phyloP scores from a whole-genome alignment of 2,888 invertebrate genomes.

The Rhamphomyia laevipes region DNA sequence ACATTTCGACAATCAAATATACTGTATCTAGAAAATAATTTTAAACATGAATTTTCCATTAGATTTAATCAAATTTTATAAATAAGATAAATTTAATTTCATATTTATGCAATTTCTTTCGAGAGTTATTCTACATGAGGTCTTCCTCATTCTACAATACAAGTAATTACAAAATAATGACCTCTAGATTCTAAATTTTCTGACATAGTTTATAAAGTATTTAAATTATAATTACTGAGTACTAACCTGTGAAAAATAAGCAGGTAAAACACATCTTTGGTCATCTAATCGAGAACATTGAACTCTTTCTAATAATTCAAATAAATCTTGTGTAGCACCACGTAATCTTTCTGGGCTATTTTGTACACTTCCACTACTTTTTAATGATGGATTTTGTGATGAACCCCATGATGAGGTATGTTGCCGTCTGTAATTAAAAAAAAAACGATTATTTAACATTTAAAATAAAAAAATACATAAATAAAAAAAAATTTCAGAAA shows the following conservation, averaged over 20 bases:
- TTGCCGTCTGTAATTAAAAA: constrained; percentile 48
- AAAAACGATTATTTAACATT: constrained; percentile 3
- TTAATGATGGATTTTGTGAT: constrained; percentile 17
- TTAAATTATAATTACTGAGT: neutral
- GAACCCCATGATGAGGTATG: constrained; percentile 41
- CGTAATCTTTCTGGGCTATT: constrained; percentile 40
- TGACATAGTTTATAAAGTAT: too few species aligned
- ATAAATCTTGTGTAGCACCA: constrained; percentile 59
- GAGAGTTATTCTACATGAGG: too few species aligned
- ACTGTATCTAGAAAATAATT: too few species aligned
- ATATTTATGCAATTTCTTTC: too few species aligned
- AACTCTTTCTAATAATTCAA: constrained; percentile 86
- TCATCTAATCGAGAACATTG: constrained; percentile 93
- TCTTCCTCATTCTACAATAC: too few species aligned
- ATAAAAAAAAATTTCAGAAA: neutral
- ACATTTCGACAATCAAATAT: too few species aligned
- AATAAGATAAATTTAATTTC: too few species aligned
- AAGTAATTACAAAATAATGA: too few species aligned
- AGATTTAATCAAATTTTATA: too few species aligned
- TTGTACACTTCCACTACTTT: constrained; percentile 25
- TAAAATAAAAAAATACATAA: neutral
- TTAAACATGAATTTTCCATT: too few species aligned
- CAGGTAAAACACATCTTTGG: constrained; percentile 91
- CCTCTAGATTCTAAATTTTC: too few species aligned
- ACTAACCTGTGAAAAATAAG: constrained; percentile 78